These are phyloP conservation scores for Patella pellucida DNA, from an alignment of 2,888 invertebrate species.

Conservation along the genomic window DNA sequence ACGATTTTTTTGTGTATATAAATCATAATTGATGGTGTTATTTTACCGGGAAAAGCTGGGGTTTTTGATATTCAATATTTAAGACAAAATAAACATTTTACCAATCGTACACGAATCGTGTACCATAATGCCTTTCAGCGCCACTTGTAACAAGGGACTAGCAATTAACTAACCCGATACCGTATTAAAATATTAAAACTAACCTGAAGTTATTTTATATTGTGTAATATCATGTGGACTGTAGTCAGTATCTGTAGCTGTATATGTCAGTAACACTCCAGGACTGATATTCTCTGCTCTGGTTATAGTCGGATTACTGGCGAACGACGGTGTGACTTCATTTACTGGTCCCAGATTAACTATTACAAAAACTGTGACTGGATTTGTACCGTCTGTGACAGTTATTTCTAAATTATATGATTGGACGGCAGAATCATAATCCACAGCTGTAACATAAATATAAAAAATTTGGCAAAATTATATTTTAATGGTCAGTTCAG, in stretches of 20 bases:
- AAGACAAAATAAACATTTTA: too few relatives aligned
- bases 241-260: constrained; percentile 46
- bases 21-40: too few relatives aligned
- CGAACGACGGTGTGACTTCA: constrained; percentile 51
- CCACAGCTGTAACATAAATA: constrained; percentile 35
- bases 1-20: too few relatives aligned
- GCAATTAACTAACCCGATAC: not conserved
- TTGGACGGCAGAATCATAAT: constrained; percentile 51
- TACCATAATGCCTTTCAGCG: too few relatives aligned
- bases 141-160: too few relatives aligned
- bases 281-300: constrained; percentile 37
- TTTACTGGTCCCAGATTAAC: constrained; percentile 52
- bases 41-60: too few relatives aligned
- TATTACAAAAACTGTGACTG: constrained; percentile 39
- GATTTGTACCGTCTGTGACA: constrained; percentile 45
- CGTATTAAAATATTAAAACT: not conserved
- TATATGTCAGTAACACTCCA: constrained; percentile 35
- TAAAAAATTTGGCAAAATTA: not conserved
- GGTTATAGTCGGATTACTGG: constrained; percentile 22
- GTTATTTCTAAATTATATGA: constrained; percentile 42
- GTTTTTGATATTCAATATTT: too few relatives aligned
- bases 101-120: too few relatives aligned
- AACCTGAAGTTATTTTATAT: constrained; percentile 45
- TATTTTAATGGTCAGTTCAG: not conserved
- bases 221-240: constrained; percentile 38